Conservation (phyloP, 2,888 invertebrate species). For the Penaeus monodon region DNA sequence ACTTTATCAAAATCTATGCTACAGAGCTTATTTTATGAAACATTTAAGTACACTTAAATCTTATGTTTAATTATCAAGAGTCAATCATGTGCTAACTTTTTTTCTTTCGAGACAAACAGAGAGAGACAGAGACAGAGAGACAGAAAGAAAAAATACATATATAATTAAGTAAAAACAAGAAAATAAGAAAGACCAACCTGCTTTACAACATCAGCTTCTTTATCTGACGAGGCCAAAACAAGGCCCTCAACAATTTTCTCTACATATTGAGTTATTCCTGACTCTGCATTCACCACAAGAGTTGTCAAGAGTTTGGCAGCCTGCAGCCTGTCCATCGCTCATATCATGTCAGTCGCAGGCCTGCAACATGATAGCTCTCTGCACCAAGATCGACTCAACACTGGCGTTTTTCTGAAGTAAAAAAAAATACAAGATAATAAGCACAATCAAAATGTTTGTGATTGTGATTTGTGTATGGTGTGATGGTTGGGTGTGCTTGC, state of each 20-base stretch:
- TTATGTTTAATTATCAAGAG: too few species aligned
- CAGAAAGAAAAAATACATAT: too few species aligned
- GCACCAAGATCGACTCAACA: slow-evolving; percentile 85
- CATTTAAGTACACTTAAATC: too few species aligned
- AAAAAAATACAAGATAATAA: slow-evolving; percentile 15
- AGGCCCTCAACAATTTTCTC: slow-evolving; percentile 75
- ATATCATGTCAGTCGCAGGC: slow-evolving; percentile 79
- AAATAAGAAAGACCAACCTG: slow-evolving; percentile 71
- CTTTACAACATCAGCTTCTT: slow-evolving; percentile 76
- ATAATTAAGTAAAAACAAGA: too few species aligned
- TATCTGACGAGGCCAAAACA: slow-evolving; percentile 78
- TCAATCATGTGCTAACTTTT: too few species aligned
- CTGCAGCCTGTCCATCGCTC: slow-evolving; percentile 81
- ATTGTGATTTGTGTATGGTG: background rate
- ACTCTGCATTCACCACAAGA: slow-evolving; percentile 81
- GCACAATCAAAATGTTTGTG: slow-evolving; percentile 14
- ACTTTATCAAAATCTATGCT: too few species aligned
- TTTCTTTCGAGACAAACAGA: too few species aligned
- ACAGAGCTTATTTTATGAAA: too few species aligned
- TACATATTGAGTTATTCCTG: slow-evolving; percentile 79
- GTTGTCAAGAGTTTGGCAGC: slow-evolving; percentile 82
- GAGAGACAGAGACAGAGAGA: too few species aligned
- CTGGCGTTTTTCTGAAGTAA: slow-evolving; percentile 79
- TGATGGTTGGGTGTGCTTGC: too few species aligned
- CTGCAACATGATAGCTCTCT: slow-evolving; percentile 80